These are phyloP conservation scores for Hylyphantes graminicola DNA, from an alignment of 1,140 invertebrate species.

Conservation along the genomic window DNA sequence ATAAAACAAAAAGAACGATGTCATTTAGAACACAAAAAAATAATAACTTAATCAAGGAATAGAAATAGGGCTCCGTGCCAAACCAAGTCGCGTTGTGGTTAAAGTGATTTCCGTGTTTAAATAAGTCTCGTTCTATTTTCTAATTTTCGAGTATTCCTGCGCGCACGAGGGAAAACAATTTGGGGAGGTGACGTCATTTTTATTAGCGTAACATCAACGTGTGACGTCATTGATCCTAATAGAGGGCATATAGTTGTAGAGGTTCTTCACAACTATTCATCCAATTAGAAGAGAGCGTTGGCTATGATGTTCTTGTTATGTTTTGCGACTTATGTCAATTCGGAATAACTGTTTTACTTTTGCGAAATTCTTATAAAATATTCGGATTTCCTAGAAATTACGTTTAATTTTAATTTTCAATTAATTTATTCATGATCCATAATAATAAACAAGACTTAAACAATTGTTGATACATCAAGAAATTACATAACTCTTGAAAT, in stretches of 20 bases:
- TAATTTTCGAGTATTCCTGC: background rate
- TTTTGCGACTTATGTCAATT: too few species aligned
- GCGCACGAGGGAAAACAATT: background rate
- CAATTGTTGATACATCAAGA: background rate
- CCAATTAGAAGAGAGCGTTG: too few species aligned
- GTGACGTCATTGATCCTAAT: background rate
- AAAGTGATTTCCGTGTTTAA: constrained; percentile 2
- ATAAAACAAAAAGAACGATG: constrained; percentile 10
- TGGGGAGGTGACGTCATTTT: constrained; percentile 16
- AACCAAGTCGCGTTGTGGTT: constrained; percentile 15
- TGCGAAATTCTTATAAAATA: too few species aligned
- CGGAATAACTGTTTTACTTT: too few species aligned
- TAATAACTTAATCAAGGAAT: background rate
- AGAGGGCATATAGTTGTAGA: too few species aligned
- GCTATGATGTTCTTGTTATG: too few species aligned
- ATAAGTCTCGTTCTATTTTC: constrained; percentile 20
- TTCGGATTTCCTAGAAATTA: too few species aligned
- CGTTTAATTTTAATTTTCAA: too few species aligned
- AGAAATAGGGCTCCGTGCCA: constrained; percentile 1
- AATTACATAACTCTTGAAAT: background rate
- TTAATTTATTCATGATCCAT: too few species aligned
- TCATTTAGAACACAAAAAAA: constrained; percentile 24
- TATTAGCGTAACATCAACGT: background rate
- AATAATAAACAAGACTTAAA: too few species aligned
- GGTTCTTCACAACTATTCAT: too few species aligned